phyloP scores from a whole-genome alignment of 2,888 invertebrate species.

The Lamellibrachia columna region DNA sequence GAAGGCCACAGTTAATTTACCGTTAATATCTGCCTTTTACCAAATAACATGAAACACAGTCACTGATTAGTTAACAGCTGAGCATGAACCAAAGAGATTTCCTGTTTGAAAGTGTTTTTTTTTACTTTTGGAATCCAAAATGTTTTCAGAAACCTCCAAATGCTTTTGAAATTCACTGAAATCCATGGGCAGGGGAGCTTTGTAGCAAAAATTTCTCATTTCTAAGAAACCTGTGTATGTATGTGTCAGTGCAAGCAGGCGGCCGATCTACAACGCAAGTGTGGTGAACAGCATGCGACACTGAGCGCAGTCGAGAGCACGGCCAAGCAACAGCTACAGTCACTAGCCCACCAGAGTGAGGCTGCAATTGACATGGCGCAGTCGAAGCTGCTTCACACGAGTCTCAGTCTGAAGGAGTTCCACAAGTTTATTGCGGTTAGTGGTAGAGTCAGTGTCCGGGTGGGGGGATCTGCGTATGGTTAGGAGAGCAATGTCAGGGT shows the following conservation, averaged over 20 bases:
- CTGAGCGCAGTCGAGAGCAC: constrained; percentile 56
- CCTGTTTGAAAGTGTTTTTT: too few relatives aligned
- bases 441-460: background rate
- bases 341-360: constrained; percentile 60
- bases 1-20: too few relatives aligned
- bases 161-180: too few relatives aligned
- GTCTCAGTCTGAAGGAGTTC: constrained; percentile 51
- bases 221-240: background rate
- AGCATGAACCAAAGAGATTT: too few relatives aligned
- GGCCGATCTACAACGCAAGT: constrained; percentile 48
- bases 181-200: too few relatives aligned
- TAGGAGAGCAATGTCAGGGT: background rate
- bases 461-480: too few relatives aligned
- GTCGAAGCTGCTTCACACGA: constrained; percentile 52
- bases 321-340: constrained; percentile 59
- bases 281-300: constrained; percentile 49
- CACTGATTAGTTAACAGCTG: too few relatives aligned
- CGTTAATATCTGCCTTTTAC: too few relatives aligned
- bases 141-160: too few relatives aligned
- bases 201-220: background rate
- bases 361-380: constrained; percentile 61
- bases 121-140: too few relatives aligned
- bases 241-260: constrained; percentile 49
- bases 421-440: constrained; percentile 58
- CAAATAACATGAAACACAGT: too few relatives aligned